Evolutionary conservation across 2,888 invertebrate genomes (phyloP), one percentile per base, ranked within the genome.

Genomic region (Thereva unica): DNA sequence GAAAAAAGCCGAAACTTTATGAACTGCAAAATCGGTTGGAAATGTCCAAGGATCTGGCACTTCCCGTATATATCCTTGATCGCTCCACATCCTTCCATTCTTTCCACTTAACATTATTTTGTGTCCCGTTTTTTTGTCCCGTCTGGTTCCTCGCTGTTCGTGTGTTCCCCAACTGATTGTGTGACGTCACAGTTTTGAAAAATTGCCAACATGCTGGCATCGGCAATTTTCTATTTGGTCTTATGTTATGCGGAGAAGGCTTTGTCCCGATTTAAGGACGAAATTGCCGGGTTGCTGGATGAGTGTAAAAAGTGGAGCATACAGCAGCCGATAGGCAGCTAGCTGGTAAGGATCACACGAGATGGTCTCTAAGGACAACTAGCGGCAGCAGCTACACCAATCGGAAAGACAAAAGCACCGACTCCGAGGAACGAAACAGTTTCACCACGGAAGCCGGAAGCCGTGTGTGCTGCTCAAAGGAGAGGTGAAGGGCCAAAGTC

Each of bases 21-120:
- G 57, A 67, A 64, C 56, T 65, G 65, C 52, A 67, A 64, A 64
- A 64, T 67, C 56, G 64, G 40, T 61, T 61, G 47, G 61, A 65
- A 65, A 66, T 59, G 40, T 53, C 49, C 44, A 38, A 47, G 47
- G 61, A 54, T 40, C 42, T 55, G 57, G 50, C 37, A 65, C 59
- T 56, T 61, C 59, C 59, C 45, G 66, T 42, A 8, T 23, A 23
- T 59, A n/a, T 35, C 37, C 40, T 53, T 53, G 50, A 50, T 50
- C 50, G 35, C 35, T 50, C 23, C 50, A 34, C 35, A 50, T 50
- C 50, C 23, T 50, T 50, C 23, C 50, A 34, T 50, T 50, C 50
- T 50, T 7, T 50, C 23, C 34, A 50, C 50, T 23, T 23, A 23
- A 50, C 34, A 35, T 34, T 50, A 34, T 50, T 50, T 42, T 42